These are phyloP conservation scores for Lagenorhynchus albirostris DNA, from an alignment of 2,113 vertebrate genomes.

Conservation along the genomic window DNA sequence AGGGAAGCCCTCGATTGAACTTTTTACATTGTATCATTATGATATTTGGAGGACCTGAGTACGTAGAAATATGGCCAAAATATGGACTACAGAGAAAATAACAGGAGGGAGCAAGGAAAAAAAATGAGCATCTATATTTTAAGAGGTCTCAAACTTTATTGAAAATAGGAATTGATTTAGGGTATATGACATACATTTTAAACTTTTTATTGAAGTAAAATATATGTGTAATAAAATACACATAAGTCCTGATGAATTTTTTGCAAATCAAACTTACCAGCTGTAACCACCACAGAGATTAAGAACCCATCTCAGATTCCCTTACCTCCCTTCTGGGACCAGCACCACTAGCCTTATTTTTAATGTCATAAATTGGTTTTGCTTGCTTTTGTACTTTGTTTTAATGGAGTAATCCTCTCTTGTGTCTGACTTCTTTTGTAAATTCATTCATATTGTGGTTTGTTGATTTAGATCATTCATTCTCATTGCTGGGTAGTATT, in stretches of 20 bases:
- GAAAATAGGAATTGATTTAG: neutral
- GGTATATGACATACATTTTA: neutral
- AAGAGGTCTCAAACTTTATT: neutral
- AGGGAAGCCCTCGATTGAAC: neutral
- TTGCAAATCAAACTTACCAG: neutral
- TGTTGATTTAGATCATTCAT: neutral
- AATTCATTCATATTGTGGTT: neutral
- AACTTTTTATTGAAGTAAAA: neutral
- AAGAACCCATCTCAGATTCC: neutral
- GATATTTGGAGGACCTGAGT: neutral
- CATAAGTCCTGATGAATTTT: neutral
- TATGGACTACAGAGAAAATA: neutral
- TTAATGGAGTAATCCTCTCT: neutral
- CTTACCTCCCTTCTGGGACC: fast-evolving
- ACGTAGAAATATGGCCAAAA: neutral
- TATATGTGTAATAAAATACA: neutral
- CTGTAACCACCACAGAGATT: neutral
- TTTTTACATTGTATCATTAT: neutral
- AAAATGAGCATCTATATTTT: neutral
- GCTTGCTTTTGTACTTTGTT: neutral
- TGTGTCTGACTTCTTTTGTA: neutral
- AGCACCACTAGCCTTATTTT: neutral
- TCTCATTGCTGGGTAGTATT: neutral
- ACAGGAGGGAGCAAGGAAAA: neutral
- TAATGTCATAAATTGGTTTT: neutral